Conservation (phyloP, 2,113 vertebrate genomes). For the Perccottus glenii region DNA sequence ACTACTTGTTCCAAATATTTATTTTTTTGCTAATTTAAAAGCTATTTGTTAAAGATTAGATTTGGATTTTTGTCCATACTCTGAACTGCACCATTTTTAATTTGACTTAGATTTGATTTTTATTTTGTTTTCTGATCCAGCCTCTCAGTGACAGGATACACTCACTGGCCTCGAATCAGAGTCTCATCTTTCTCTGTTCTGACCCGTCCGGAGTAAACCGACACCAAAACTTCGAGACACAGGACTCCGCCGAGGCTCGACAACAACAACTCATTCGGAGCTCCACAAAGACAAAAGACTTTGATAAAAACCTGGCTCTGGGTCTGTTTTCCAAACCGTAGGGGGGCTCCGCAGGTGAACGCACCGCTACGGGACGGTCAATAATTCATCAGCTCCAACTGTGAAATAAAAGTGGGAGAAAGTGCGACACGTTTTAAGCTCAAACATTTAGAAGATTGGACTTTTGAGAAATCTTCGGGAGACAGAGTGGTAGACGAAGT, state of each 20-base stretch:
- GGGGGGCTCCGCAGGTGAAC: conserved; percentile 49
- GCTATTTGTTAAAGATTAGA: no score
- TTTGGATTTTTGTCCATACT: no score
- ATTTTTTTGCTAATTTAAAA: no score
- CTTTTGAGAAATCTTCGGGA: not conserved
- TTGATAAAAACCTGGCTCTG: conserved; percentile 5
- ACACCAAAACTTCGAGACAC: conserved; percentile 62
- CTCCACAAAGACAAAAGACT: conserved; percentile 5
- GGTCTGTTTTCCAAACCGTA: conserved; percentile 34
- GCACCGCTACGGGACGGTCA: conserved; percentile 57
- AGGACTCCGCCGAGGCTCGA: conserved; percentile 10
- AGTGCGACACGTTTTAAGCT: conserved; percentile 25
- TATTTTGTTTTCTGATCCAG: conserved; percentile 2
- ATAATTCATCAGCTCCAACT: conserved; percentile 67
- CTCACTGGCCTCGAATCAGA: conserved; percentile 23
- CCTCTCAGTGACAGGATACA: conserved; percentile 45
- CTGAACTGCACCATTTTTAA: no score
- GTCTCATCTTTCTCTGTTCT: conserved; percentile 63
- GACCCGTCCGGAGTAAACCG: conserved; percentile 60
- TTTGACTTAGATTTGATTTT: no score
- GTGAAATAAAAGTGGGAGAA: conserved; percentile 49
- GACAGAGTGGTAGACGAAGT: not conserved
- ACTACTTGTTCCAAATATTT: no score
- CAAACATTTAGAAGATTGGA: conserved; percentile 1
- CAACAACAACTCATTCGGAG: conserved; percentile 23